Conservation (phyloP, 1,140 invertebrate species). For the Aphaenogaster ashmeadi region DNA sequence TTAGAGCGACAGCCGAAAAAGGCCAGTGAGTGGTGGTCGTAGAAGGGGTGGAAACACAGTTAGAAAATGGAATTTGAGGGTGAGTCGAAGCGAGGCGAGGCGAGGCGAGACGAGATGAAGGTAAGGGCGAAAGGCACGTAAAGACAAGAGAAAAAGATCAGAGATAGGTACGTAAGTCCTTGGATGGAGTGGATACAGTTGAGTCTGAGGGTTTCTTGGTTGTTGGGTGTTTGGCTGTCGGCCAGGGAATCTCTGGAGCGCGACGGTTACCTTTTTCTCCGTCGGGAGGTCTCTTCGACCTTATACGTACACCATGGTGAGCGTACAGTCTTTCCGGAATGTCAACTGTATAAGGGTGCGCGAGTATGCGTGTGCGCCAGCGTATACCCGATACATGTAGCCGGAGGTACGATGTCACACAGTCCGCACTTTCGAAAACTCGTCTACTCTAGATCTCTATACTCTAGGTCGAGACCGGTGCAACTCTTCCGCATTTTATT, state of each 20-base stretch:
- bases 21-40: constrained; percentile 14
- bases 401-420: background rate
- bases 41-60: background rate
- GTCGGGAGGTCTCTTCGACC: constrained; percentile 65
- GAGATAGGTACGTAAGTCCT: constrained; percentile 68
- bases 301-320: constrained; percentile 35
- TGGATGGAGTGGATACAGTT: constrained; percentile 76
- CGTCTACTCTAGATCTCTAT: constrained; percentile 14
- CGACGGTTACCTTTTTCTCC: constrained; percentile 78
- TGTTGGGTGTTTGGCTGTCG: constrained; percentile 81
- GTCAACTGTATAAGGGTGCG: constrained; percentile 25
- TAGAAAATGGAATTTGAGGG: constrained; percentile 75
- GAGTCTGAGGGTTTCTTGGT: constrained; percentile 80
- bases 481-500: constrained; percentile 9
- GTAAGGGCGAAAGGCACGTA: constrained; percentile 40
- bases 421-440: constrained; percentile 51
- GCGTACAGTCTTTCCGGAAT: constrained; percentile 47
- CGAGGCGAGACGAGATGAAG: constrained; percentile 39
- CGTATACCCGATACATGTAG: constrained; percentile 1
- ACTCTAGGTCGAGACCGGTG: background rate
- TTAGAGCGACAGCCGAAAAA: constrained; percentile 70
- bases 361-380: background rate
- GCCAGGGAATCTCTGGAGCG: constrained; percentile 79
- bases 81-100: constrained; percentile 13
- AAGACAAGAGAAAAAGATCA: constrained; percentile 64